Base-by-base conservation (phyloP, 2,888 invertebrate species). In the Tuta absoluta region DNA sequence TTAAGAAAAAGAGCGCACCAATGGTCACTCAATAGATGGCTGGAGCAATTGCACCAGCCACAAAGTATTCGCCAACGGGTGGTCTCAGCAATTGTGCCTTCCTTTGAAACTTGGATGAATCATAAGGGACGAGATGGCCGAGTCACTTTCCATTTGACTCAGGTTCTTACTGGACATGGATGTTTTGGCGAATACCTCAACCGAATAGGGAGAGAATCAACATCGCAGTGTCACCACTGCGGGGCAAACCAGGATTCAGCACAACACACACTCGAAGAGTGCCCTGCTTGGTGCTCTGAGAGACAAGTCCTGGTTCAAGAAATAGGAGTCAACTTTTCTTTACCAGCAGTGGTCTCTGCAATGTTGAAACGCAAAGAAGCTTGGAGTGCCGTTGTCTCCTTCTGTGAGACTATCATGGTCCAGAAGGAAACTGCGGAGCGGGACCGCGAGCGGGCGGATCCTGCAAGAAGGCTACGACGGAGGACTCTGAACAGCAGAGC, bases 131-230 rank as follows among this genome's bases (percentile, higher is more conserved):
- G 33, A 33, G 33, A 33, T 12, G 57, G 60, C 21, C n/a, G 2
- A 8, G 1, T 51, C 24, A 33, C 63, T 2, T 64, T 45, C 37
- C 59, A 51, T 0, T 49, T 65, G 14, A 49, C 63, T 17, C 66
- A 33, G 61, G 65, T 1, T 67, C 65, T 21, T 65, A n/a, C n/a
- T n/a, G n/a, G n/a, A n/a, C n/a, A n/a, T n/a, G n/a, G n/a, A n/a
- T n/a, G n/a, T n/a, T n/a, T 65, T 41, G 63, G 63, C 14, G 23
- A 28, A 49, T 65, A 67, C 45, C 62, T 63, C 53, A 24, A 60
- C n/a, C 11, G 49, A 21, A 53, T 67, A 0, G 67, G 56, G 3
- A 49, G 11, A 33, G 65, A 65, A 24, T 8, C 17, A 10, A 57
- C 60, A 5, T 4, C 67, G 24, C 12, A 28, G 11, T 38, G 65